These are phyloP conservation scores for Centruroides sculpturatus DNA, from an alignment of 1,140 invertebrate species.

Conservation along the genomic window DNA sequence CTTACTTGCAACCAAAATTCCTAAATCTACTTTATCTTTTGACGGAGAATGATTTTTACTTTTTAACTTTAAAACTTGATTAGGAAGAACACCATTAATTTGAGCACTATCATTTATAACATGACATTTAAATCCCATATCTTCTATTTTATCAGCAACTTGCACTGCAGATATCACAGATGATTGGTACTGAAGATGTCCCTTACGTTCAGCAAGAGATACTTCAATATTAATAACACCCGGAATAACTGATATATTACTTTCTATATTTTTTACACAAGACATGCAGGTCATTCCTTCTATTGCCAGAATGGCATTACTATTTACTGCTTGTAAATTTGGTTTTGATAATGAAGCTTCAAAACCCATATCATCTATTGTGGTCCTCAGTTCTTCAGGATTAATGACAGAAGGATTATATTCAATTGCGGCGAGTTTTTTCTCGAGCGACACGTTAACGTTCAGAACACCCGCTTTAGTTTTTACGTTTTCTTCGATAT, in stretches of 20 bases:
- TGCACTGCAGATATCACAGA: conserved; percentile 6
- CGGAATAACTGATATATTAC: not conserved
- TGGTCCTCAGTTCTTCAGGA: conserved; percentile 40
- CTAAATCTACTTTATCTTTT: too few species aligned
- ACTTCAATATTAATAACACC: conserved; percentile 26
- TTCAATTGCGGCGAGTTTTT: conserved; percentile 47
- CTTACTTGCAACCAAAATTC: too few species aligned
- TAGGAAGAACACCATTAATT: too few species aligned
- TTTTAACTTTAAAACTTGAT: too few species aligned
- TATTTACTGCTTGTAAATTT: too few species aligned
- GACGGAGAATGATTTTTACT: too few species aligned
- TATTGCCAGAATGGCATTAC: not conserved
- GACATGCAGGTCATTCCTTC: conserved; percentile 31
- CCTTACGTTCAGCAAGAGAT: conserved; percentile 23
- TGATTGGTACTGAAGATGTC: conserved; percentile 24
- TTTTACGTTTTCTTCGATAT: conserved; percentile 24
- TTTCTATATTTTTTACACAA: conserved; percentile 30
- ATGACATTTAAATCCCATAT: conserved; percentile 28
- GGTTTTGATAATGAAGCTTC: conserved; percentile 31
- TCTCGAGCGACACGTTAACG: conserved; percentile 30
- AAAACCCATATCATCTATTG: conserved; percentile 69
- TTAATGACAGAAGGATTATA: conserved; percentile 43
- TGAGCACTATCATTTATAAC: not conserved
- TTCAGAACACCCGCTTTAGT: conserved; percentile 20
- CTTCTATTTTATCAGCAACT: conserved; percentile 25